A percentile compares a stretch with the other conserved stretches of the same genome.
These are phyloP conservation scores for Andrena camellia DNA, from an alignment of 2,888 invertebrate genomes.

Conservation along the genomic window DNA sequence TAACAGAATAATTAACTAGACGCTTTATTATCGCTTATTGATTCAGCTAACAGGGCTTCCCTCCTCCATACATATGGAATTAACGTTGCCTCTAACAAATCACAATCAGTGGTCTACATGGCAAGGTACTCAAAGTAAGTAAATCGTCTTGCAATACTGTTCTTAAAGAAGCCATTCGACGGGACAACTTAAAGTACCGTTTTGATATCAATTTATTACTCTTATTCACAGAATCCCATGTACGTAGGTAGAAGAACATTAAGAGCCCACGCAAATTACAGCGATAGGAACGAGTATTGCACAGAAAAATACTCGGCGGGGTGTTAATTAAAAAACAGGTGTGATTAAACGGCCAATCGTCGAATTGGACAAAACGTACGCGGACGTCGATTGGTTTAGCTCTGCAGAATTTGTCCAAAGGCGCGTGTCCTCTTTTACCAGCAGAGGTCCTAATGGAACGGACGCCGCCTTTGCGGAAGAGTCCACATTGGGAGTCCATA, in stretches of 20 bases:
- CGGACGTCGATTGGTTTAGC: constrained; percentile 36
- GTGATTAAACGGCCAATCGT: constrained; percentile 14
- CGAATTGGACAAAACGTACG: constrained; percentile 48
- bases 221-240: neutral
- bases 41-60: too few relatives aligned
- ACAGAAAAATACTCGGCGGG: neutral
- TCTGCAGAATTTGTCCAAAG: constrained; percentile 4
- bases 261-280: neutral
- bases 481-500: constrained; percentile 7
- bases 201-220: too few relatives aligned
- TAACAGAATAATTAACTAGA: too few relatives aligned
- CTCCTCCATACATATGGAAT: neutral
- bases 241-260: neutral
- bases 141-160: too few relatives aligned
- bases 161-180: too few relatives aligned
- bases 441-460: constrained; percentile 20
- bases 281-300: neutral
- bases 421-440: constrained; percentile 14
- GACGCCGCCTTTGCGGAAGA: constrained; percentile 19
- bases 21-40: too few relatives aligned
- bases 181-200: too few relatives aligned
- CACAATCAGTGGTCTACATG: neutral
- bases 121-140: too few relatives aligned
- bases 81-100: neutral
- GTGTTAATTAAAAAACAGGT: neutral